These are phyloP conservation scores for Mystacides longicornis DNA, from an alignment of 2,888 invertebrate species.

Conservation along the genomic window DNA sequence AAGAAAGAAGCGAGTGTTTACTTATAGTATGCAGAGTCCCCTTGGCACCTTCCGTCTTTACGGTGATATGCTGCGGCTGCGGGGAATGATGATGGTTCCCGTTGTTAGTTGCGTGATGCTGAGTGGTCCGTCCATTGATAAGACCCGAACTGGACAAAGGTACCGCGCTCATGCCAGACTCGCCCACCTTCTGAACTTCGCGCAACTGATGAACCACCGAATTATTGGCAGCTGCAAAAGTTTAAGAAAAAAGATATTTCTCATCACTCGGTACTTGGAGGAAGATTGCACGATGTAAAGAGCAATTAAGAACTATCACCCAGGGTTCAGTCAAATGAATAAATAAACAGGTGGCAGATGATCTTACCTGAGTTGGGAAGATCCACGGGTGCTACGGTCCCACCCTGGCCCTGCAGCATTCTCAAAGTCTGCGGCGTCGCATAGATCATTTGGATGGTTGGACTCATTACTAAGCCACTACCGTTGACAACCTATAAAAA, in stretches of 20 bases:
- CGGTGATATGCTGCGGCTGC: conserved; percentile 34
- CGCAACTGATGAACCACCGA: conserved; percentile 21
- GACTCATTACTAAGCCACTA: conserved; percentile 46
- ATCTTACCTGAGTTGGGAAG: conserved; percentile 36
- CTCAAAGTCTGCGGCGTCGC: conserved; percentile 36
- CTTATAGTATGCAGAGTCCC: conserved; percentile 20
- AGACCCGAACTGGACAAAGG: not conserved
- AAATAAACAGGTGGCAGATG: not conserved
- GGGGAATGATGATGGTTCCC: conserved; percentile 1
- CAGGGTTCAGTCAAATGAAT: too few relatives aligned
- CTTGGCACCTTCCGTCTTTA: conserved; percentile 20
- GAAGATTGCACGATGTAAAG: too few relatives aligned
- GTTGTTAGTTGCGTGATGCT: conserved; percentile 33
- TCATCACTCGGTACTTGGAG: too few relatives aligned
- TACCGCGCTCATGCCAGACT: conserved; percentile 16
- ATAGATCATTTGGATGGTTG: conserved; percentile 42
- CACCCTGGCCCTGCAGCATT: conserved; percentile 34
- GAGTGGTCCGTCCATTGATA: not conserved
- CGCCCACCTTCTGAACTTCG: conserved; percentile 18
- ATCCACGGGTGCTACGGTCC: conserved; percentile 29
- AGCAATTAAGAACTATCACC: too few relatives aligned
- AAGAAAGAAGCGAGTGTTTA: too few relatives aligned
- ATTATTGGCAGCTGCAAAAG: conserved; percentile 22
- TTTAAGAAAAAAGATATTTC: not conserved
- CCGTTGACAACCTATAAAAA: conserved; percentile 40